Evolutionary conservation across 2,113 vertebrate genomes (phyloP).

Genomic region (Leiothrix lutea): DNA sequence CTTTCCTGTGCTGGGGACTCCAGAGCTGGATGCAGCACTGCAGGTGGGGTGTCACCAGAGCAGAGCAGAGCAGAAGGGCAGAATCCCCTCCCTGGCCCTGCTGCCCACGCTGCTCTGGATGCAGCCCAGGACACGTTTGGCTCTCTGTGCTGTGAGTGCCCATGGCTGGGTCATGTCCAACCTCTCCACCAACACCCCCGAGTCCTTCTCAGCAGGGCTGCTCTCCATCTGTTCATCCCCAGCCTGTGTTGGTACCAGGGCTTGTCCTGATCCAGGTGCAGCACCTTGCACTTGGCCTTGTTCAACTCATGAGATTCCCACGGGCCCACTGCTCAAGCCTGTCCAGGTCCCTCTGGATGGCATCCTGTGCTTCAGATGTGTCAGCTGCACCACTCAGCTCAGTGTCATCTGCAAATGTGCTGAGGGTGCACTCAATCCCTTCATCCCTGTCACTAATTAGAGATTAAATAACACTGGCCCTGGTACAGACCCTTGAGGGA

Average conservation of each 20-base stretch:
- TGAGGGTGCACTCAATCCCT: rapidly evolving
- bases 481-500: rapidly evolving
- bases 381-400: not conserved
- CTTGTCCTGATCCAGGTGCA: rapidly evolving
- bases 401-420: not conserved
- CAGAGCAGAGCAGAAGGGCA: rapidly evolving
- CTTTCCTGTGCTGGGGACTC: no score
- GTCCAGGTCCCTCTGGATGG: not conserved
- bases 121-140: not conserved
- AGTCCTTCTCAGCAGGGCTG: not conserved
- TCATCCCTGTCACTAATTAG: not conserved
- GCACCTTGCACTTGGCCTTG: not conserved
- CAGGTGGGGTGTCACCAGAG: not conserved
- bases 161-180: not conserved
- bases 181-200: not conserved
- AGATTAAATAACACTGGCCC: no score
- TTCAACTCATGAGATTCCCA: not conserved
- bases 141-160: not conserved
- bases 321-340: not conserved
- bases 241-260: not conserved
- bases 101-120: rapidly evolving
- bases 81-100: not conserved
- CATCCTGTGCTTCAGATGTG: not conserved
- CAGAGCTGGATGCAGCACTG: rapidly evolving
- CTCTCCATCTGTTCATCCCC: not conserved